Conservation (phyloP, 2,888 invertebrate genomes). For the Lampropteryx suffumata region DNA sequence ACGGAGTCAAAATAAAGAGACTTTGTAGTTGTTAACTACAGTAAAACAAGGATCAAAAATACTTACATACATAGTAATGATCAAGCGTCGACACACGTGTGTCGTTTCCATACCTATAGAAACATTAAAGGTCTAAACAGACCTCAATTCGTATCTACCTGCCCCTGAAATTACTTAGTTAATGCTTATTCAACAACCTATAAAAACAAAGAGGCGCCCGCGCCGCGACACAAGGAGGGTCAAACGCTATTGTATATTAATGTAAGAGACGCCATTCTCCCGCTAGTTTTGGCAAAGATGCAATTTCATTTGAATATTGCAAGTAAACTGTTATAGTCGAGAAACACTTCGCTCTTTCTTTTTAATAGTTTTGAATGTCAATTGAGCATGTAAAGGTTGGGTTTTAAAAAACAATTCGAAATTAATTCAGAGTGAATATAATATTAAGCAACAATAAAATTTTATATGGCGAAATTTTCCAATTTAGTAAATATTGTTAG, state of each 20-base stretch:
- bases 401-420: neutral
- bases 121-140: constrained; percentile 53
- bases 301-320: constrained; percentile 83
- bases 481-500: no score
- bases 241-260: constrained; percentile 79
- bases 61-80: constrained; percentile 28
- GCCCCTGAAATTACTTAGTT: constrained; percentile 64
- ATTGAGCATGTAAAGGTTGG: constrained; percentile 13
- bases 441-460: no score
- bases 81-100: constrained; percentile 36
- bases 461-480: no score
- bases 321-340: constrained; percentile 71
- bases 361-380: constrained; percentile 28
- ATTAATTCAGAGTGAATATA: no score
- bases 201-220: constrained; percentile 74
- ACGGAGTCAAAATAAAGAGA: neutral
- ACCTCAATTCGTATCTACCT: constrained; percentile 60
- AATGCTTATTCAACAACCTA: constrained; percentile 76
- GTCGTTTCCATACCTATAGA: constrained; percentile 40
- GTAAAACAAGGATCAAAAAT: constrained; percentile 11
- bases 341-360: constrained; percentile 56
- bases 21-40: no score
- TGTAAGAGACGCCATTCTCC: constrained; percentile 74
- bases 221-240: constrained; percentile 69
- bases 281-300: constrained; percentile 83